Conservation (phyloP, 1,140 invertebrate species). For the Carposina sasakii region DNA sequence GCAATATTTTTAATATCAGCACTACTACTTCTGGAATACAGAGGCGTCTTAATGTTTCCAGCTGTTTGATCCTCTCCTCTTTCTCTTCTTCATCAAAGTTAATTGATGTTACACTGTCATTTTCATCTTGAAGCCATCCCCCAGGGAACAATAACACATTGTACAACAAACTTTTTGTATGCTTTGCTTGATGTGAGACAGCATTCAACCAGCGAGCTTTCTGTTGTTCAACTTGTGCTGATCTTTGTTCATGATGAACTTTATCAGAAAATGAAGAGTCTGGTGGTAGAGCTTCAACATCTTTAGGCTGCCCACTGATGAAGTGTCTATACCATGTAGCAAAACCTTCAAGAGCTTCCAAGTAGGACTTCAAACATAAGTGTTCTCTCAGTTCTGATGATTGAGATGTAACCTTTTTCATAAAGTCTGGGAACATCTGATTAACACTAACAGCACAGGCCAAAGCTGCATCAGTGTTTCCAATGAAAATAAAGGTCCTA, state of each 20-base stretch:
- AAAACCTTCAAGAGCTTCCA: conserved; percentile 90
- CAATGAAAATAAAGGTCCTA: conserved; percentile 79
- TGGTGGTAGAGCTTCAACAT: conserved; percentile 72
- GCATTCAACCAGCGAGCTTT: conserved; percentile 82
- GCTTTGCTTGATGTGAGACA: conserved; percentile 52
- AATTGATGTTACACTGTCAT: conserved; percentile 55
- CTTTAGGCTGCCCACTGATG: conserved; percentile 84
- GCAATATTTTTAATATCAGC: conserved; percentile 86
- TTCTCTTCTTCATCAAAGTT: conserved; percentile 68
- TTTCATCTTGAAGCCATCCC: conserved; percentile 89
- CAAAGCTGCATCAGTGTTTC: conserved; percentile 65
- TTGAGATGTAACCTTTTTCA: conserved; percentile 46
- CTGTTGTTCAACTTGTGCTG: conserved; percentile 84
- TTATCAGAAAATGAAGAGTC: conserved; percentile 88
- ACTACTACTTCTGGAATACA: conserved; percentile 90
- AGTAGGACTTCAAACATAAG: conserved; percentile 84
- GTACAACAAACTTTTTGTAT: conserved; percentile 85
- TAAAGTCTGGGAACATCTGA: conserved; percentile 54
- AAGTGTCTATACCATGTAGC: conserved; percentile 90
- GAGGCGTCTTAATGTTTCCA: conserved; percentile 82
- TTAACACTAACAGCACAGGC: conserved; percentile 73
- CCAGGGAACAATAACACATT: conserved; percentile 92
- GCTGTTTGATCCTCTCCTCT: conserved; percentile 74
- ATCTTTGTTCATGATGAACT: conserved; percentile 88
- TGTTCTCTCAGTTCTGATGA: conserved; percentile 81